Base-by-base conservation (phyloP, 2,797 vertebrate species). In the Lophotriccus pileatus region DNA sequence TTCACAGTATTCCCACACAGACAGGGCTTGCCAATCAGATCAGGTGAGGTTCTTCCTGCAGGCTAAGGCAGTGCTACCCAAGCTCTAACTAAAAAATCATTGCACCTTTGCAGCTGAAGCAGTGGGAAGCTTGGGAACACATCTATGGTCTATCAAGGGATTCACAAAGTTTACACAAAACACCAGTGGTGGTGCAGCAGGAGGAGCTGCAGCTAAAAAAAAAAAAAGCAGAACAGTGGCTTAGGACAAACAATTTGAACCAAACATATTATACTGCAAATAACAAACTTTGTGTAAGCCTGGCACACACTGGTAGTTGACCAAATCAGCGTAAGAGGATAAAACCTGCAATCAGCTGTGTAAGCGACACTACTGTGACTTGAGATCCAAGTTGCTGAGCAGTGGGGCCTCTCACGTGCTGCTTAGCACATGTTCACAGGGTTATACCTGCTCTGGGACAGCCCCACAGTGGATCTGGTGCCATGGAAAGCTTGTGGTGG, bases 401-500 rank as follows among this genome's bases (percentile, higher is more conserved):
- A 27, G 50, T 4, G 2, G 15, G 27, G 74, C n/a, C 37, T 63
- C 43, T n/a, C 43, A 34, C 6, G 1, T 27, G 32, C 62, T 78
- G 41, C 58, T 89, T 15, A 44, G 53, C 16, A 59, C 68, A 18
- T 0, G 0, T 30, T 37, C 32, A 49, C 39, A 30, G 37, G 10
- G 20, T 43, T 67, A 11, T 1, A 18, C 41, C 37, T 43, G 64
- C 50, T 58, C 24, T 3, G 2, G 27, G 19, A 22, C 46, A 56
- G 58, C 32, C 19, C 28, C 0, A 0, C 0, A 0, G 36, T 10
- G 14, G 7, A 56, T 70, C 34, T n/a, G 19, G 21, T 32, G 53
- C 47, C 41, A 18, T 1, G 2, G 34, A 56, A 63, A 74, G 49
- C 58, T 28, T 34, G 37, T 21, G 49, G 15, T 39, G 43, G 69